These are phyloP conservation scores for Oryzias woworae DNA, from an alignment of 2,113 vertebrate species.

Conservation along the genomic window DNA sequence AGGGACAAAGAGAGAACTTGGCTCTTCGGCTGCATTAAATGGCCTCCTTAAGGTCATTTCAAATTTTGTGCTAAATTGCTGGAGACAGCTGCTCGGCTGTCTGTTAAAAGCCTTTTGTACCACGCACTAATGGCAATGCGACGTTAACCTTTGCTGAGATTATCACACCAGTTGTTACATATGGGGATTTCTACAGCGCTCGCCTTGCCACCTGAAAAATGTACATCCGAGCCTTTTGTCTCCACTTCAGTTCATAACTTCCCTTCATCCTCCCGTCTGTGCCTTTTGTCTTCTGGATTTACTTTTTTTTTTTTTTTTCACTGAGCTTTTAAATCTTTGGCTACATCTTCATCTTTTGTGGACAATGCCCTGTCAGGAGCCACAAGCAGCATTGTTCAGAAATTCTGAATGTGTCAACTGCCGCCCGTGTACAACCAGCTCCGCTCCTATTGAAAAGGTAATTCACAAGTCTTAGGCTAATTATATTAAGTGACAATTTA, in stretches of 20 bases:
- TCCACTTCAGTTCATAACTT: conserved; percentile 11
- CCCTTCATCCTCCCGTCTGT: conserved; percentile 74
- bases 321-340: conserved; percentile 55
- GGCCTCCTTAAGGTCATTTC: conserved; percentile 65
- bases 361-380: conserved; percentile 30
- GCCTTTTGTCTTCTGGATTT: conserved; percentile 64
- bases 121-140: conserved; percentile 63
- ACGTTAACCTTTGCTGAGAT: conserved; percentile 76
- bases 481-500: conserved; percentile 73
- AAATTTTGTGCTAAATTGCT: conserved; percentile 72
- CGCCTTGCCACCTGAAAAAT: conserved; percentile 66
- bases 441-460: conserved; percentile 54
- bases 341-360: conserved; percentile 26
- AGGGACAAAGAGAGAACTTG: conserved; percentile 52
- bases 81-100: conserved; percentile 58
- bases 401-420: conserved; percentile 53
- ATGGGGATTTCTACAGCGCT: conserved; percentile 69
- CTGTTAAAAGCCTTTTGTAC: conserved; percentile 75
- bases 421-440: conserved; percentile 25
- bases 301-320: not conserved
- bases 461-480: conserved; percentile 59
- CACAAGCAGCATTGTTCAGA: conserved; percentile 39
- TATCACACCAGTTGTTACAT: conserved; percentile 82
- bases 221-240: conserved; percentile 75
- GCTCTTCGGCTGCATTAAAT: conserved; percentile 56